Evolutionary conservation across 2,888 invertebrate genomes (phyloP).

Genomic region (Drosophila ustulata): DNA sequence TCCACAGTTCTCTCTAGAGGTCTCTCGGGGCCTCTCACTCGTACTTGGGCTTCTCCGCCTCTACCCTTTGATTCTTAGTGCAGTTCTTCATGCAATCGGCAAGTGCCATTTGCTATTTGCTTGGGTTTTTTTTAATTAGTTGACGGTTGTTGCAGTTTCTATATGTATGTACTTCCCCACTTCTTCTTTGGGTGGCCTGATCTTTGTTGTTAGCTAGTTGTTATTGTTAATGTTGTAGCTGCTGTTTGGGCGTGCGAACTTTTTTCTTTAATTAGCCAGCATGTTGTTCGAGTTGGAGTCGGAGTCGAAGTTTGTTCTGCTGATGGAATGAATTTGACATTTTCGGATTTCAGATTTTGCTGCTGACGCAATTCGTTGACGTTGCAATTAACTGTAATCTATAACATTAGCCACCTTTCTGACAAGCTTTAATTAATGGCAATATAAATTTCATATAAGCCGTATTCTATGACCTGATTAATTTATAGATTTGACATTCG

Average conservation of each 20-base stretch:
- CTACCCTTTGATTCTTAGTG: constrained; percentile 9
- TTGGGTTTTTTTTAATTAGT: constrained; percentile 59
- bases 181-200: constrained; percentile 5
- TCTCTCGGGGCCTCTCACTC: constrained; percentile 28
- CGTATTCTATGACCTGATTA: neutral
- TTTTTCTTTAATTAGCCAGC: constrained; percentile 55
- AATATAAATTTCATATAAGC: neutral
- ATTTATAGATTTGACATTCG: neutral
- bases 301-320: constrained; percentile 19
- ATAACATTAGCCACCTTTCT: constrained; percentile 13
- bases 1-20: constrained; percentile 9
- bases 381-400: constrained; percentile 33
- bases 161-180: neutral
- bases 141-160: constrained; percentile 16
- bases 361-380: constrained; percentile 42
- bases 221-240: constrained; percentile 21
- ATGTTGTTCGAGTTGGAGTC: constrained; percentile 27
- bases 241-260: constrained; percentile 49
- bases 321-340: constrained; percentile 54
- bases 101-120: constrained; percentile 67
- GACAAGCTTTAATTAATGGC: constrained; percentile 15
- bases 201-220: constrained; percentile 27
- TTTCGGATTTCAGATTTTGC: constrained; percentile 11
- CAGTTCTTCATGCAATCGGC: constrained; percentile 42
- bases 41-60: neutral